phyloP scores from a whole-genome alignment of 37 sponge, comb jelly and placozoan genomes.

The Aplysina aerophoba region DNA sequence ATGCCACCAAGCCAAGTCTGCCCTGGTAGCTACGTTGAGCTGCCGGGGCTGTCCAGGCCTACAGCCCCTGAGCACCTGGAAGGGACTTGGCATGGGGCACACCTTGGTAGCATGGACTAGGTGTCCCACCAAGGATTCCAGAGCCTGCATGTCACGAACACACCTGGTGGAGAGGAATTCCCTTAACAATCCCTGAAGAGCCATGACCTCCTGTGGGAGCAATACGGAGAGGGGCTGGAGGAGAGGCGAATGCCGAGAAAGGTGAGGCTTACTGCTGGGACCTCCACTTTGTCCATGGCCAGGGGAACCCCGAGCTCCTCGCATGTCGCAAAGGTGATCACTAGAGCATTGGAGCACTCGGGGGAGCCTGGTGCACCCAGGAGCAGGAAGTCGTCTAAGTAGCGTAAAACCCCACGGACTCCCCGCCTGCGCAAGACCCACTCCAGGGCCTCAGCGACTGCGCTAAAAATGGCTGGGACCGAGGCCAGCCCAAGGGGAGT shows the following conservation, averaged over 20 bases:
- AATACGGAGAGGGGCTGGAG: background rate
- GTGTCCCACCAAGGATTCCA: no score
- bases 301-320: slow-evolving; percentile 30
- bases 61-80: no score
- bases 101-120: no score
- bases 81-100: no score
- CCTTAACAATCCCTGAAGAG: no score
- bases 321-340: background rate
- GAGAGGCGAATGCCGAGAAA: slow-evolving; percentile 10
- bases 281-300: slow-evolving; percentile 18
- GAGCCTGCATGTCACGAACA: no score
- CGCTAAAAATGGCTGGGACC: slow-evolving; percentile 17
- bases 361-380: slow-evolving; percentile 5
- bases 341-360: slow-evolving; percentile 1
- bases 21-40: no score
- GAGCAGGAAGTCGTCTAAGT: slow-evolving; percentile 14
- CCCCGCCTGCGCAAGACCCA: slow-evolving; percentile 17
- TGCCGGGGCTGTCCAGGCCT: no score
- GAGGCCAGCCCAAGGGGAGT: slow-evolving; percentile 29
- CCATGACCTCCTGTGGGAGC: slow-evolving; percentile 9
- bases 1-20: no score
- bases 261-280: background rate
- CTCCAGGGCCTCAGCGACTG: slow-evolving; percentile 23
- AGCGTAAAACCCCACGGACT: background rate
- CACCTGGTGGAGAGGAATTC: no score